Evolutionary conservation across 37 sponge, comb jelly and placozoan genomes (phyloP), one percentile per base, ranked within the genome.

Genomic region (Eunapius fragilis): DNA sequence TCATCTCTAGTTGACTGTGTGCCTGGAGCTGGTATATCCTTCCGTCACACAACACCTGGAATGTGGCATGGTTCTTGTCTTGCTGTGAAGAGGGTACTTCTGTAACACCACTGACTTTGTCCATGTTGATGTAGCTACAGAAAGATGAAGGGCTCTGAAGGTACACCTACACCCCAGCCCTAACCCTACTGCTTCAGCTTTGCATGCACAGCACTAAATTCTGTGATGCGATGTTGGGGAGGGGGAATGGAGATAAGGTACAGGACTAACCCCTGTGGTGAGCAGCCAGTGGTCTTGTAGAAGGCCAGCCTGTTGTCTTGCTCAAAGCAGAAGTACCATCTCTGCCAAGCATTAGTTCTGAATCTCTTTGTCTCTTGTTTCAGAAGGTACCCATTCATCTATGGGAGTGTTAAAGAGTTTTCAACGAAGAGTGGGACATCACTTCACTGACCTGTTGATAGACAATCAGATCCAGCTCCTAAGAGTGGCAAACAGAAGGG

Each of bases 11-110:
- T 34, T 84, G 83, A 68, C 91, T 86, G 28, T 79, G 71, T 32
- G 92, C 95, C 35, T 85, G 90, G 11, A 95, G 85, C 73, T 95
- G 88, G 81, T 72, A 95, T 14, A 82, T 89, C 23, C 92, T 41
- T 49, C 92, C 92, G 24, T 95, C 92, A 74, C 84, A 80, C 50
- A 75, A 67, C 27, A 95, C 76, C 23, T 83, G 73, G 75, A 95
- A 95, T 78, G 90, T 89, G 74, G 84, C 86, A 37, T 89, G 70
- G 74, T 82, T 92, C 81, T 91, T 92, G 86, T 95, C 95, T 41
- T 92, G 92, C 34, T 85, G 81, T 25, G 85, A 80, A 13, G 70
- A 58, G 28, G 77, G 75, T 25, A 85, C 77, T 31, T 82, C 87
- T 12, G 69, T 72, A 2, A 95, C 92, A 80, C 49, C 86, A 38